Percentiles rank a stretch among this genome's conserved stretches.
Evolutionary conservation across 2,888 invertebrate species (phyloP).

Genomic region (Tetanocera ferruginea): DNA sequence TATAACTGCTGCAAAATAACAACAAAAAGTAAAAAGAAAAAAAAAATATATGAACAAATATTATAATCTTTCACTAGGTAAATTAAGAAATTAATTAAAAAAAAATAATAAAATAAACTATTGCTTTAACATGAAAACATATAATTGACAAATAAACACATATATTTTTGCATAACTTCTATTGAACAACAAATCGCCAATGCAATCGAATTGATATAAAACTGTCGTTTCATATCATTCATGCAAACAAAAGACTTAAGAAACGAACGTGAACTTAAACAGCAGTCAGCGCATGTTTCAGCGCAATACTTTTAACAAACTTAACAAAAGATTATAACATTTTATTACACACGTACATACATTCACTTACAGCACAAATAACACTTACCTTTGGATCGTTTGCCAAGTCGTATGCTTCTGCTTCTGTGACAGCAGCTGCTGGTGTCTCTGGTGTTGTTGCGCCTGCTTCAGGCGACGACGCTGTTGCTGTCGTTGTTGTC

Average conservation of each 20-base stretch:
- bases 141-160: too few species aligned
- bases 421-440: slow-evolving; percentile 43
- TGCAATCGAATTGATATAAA: too few species aligned
- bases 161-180: too few species aligned
- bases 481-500: slow-evolving; percentile 72
- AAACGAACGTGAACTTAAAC: background rate
- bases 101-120: too few species aligned
- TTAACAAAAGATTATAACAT: too few species aligned
- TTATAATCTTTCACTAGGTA: too few species aligned
- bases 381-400: slow-evolving; percentile 13
- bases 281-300: background rate
- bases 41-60: background rate
- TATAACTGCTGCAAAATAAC: background rate
- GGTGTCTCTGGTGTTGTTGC: slow-evolving; percentile 53
- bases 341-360: too few species aligned
- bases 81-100: too few species aligned
- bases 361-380: background rate
- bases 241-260: background rate
- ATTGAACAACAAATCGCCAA: too few species aligned
- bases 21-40: background rate
- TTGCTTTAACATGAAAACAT: too few species aligned
- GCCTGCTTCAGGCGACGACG: slow-evolving; percentile 61
- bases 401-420: slow-evolving; percentile 50
- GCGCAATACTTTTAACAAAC: background rate
- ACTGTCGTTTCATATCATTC: background rate